These are phyloP conservation scores for Holothuria leucospilota DNA, from an alignment of 53 echinoderm and acorn worm genomes.

Conservation along the genomic window DNA sequence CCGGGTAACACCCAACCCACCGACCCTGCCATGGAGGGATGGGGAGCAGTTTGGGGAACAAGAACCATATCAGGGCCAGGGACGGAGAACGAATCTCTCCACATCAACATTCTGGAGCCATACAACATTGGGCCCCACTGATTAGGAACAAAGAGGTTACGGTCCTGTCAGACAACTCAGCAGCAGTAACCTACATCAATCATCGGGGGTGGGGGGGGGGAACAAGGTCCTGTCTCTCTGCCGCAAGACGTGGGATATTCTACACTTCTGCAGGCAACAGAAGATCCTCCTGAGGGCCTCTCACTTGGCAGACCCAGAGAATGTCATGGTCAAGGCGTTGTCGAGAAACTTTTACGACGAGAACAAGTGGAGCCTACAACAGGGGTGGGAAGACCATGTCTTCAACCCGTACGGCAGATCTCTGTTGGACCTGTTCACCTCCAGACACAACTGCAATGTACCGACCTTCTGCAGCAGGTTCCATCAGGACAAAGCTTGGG, in stretches of 20 bases:
- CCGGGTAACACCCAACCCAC: too few species aligned
- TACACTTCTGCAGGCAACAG: slow-evolving; percentile 30
- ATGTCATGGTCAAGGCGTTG: slow-evolving; percentile 35
- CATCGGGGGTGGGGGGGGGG: too few species aligned
- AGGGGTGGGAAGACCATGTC: slow-evolving; percentile 11
- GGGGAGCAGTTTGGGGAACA: background rate
- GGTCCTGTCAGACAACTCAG: background rate
- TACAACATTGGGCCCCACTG: background rate
- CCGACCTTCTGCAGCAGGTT: slow-evolving; percentile 43
- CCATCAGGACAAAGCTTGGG: background rate
- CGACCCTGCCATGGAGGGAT: background rate
- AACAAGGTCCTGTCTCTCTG: too few species aligned
- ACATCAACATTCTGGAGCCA: background rate
- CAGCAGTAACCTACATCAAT: background rate
- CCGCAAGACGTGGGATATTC: slow-evolving; percentile 16
- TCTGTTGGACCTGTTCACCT: background rate
- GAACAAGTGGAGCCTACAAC: slow-evolving; percentile 53
- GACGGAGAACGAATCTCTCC: background rate
- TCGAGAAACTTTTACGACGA: background rate
- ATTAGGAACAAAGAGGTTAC: background rate
- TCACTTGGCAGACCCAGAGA: slow-evolving; percentile 32
- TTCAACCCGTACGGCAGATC: slow-evolving; percentile 34
- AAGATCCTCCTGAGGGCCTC: background rate
- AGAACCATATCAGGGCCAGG: background rate
- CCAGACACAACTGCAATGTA: slow-evolving; percentile 30